Percentiles rank a stretch among this genome's conserved stretches.
phyloP scores from a whole-genome alignment of 2,797 vertebrate genomes.

The Liparis tanakae region DNA sequence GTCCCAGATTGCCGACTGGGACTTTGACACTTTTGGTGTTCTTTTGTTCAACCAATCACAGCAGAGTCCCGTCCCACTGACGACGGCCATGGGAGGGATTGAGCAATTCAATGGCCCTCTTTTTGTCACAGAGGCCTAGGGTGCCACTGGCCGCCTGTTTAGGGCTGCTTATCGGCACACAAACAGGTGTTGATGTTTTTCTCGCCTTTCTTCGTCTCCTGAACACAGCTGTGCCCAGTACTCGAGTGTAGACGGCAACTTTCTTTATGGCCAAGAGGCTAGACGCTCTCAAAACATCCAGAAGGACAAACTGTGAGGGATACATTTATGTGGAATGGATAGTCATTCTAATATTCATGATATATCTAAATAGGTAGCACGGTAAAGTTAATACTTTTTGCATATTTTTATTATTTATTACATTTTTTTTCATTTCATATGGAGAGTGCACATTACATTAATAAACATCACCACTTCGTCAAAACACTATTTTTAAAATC shows the following conservation, averaged over 20 bases:
- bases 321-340: not conserved
- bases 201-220: slow-evolving; percentile 12
- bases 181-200: slow-evolving; percentile 55
- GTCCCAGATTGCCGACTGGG: slow-evolving; percentile 73
- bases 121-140: slow-evolving; percentile 75
- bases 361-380: not conserved
- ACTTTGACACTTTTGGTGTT: slow-evolving; percentile 68
- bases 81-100: slow-evolving; percentile 60
- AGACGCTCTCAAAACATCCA: not conserved
- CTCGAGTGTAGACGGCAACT: not conserved
- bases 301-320: not conserved
- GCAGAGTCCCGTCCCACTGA: slow-evolving; percentile 72
- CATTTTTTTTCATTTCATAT: not conserved
- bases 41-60: slow-evolving; percentile 67
- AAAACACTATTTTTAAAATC: no score
- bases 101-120: slow-evolving; percentile 66
- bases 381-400: not conserved
- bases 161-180: slow-evolving; percentile 69
- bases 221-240: not conserved
- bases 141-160: slow-evolving; percentile 50
- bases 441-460: not conserved
- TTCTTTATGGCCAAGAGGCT: not conserved
- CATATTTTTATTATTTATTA: not conserved
- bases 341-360: not conserved
- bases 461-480: not conserved